A percentile compares a stretch with the other conserved stretches of the same genome.
phyloP scores from a whole-genome alignment of 2,113 vertebrate species.

The Equus quagga region DNA sequence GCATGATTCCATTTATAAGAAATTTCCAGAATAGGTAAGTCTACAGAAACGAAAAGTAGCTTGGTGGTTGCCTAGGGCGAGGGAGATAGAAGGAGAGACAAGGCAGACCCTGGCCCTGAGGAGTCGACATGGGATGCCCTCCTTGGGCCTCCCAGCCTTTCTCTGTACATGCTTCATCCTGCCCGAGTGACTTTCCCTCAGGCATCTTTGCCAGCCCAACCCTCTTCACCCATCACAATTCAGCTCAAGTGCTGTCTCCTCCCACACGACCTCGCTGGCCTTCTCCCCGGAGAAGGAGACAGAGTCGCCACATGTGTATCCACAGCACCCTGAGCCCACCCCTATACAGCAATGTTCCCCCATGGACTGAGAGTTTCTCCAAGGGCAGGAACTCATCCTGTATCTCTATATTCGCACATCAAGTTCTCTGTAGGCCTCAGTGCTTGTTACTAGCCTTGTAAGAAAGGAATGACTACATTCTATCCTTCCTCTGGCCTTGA shows the following conservation, averaged over 20 bases:
- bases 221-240: background rate
- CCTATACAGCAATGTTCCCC: background rate
- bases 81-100: background rate
- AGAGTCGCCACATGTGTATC: no score
- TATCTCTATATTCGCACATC: background rate
- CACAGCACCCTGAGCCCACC: background rate
- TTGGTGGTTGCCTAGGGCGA: background rate
- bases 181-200: background rate
- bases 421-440: background rate
- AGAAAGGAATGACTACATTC: background rate
- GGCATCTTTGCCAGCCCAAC: background rate
- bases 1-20: background rate
- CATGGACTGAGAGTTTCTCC: background rate
- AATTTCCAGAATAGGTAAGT: background rate
- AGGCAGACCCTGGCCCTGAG: background rate
- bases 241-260: background rate
- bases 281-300: background rate
- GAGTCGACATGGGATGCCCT: background rate
- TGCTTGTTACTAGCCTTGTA: background rate
- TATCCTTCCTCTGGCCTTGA: background rate
- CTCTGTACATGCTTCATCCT: background rate
- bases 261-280: background rate
- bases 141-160: background rate
- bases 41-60: background rate
- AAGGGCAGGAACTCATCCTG: background rate